These are phyloP conservation scores for Cinclus mexicanus DNA, from an alignment of 2,113 vertebrate genomes.

Conservation along the genomic window DNA sequence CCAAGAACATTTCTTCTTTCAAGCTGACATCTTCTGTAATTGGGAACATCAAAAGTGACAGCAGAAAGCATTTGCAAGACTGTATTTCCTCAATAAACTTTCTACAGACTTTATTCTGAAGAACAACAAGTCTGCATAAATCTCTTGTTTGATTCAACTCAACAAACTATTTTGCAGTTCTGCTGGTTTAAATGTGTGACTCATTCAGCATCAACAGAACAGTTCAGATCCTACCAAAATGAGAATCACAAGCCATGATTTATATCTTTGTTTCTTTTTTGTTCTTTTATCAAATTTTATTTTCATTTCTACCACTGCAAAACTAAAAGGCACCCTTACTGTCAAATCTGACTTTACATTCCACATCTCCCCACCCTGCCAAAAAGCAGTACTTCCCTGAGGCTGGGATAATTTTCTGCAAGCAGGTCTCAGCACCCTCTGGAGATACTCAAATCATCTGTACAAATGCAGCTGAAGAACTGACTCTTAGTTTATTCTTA, in stretches of 20 bases:
- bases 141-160: not conserved
- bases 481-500: not conserved
- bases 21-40: not conserved
- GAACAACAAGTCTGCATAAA: not conserved
- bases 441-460: not conserved
- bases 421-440: not conserved
- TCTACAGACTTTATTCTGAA: not conserved
- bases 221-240: not conserved
- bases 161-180: not conserved
- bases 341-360: not conserved
- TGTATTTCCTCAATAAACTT: not conserved
- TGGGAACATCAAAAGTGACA: constrained; percentile 6
- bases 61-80: not conserved
- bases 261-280: not conserved
- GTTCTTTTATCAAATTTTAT: not conserved
- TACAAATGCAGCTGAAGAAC: not conserved
- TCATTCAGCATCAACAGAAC: not conserved
- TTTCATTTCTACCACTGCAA: not conserved
- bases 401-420: not conserved
- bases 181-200: not conserved
- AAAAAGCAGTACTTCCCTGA: not conserved
- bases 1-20: constrained; percentile 7
- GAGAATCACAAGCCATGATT: not conserved
- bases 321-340: not conserved
- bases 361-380: not conserved